Evolutionary conservation across 2,888 invertebrate species (phyloP), one percentile per base, ranked within the genome.

Genomic region (Caradrina kadenii): DNA sequence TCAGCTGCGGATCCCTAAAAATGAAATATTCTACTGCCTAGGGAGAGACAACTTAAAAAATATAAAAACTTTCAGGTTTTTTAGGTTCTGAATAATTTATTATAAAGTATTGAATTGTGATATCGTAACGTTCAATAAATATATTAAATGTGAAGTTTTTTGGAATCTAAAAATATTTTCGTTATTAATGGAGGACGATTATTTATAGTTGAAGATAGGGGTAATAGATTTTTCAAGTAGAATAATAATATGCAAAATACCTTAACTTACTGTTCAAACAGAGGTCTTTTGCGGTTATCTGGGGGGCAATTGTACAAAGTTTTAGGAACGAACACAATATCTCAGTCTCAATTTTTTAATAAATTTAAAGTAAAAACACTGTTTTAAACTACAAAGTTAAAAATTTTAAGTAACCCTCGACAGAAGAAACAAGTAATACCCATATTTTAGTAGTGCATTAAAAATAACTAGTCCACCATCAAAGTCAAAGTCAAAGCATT

Each of bases 61-160:
- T 39, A 22, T 52, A 63, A 48, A 73, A 81, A 79, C 55, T 73
- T 79, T 71, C 3, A 17, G 50, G 52, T 63, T 74, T 63, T 74
- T 73, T 53, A 55, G 48, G 77, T 48, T 67, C 56, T 55, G 62
- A 53, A 60, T 70, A 72, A 79, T 71, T 82, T 73, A 67, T 76
- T 62, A 66, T 55, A 39, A 49, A 10, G 50, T 50, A 71, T 61
- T 81, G 71, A 71, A 79, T 69, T 50, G 69, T 31, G 52, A 60
- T 69, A 67, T 75, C 15, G 21, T 45, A 54, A 67, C 59, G 62
- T 39, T 26, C 4, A 21, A 42, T 17, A 71, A 52, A 71, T 61
- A 64, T 45, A 62, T 71, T 45, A 72, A 56, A 56, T 45, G 55
- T 54, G 49, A 63, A 50, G 49, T 26, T 45, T 67, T 26, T 66